Percentiles rank a stretch among this genome's conserved stretches.
Evolutionary conservation across 2,113 vertebrate species (phyloP).

Genomic region (Hymenochirus boettgeri): DNA sequence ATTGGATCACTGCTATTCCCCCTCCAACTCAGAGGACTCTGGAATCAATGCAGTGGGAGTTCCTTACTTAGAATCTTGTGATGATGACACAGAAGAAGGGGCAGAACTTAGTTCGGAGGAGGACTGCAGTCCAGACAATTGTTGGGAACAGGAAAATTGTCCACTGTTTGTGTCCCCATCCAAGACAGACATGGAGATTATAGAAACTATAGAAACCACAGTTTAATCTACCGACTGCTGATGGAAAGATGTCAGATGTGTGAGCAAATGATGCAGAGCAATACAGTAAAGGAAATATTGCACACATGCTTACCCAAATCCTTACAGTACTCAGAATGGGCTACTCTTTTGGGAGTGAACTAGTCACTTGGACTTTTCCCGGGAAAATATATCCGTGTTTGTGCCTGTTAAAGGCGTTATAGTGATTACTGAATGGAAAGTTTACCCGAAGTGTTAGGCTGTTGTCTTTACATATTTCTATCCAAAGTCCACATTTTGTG

Average conservation of each 20-base stretch:
- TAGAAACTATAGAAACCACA: slow-evolving; percentile 96
- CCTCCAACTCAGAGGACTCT: slow-evolving; percentile 93
- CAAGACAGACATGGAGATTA: slow-evolving; percentile 91
- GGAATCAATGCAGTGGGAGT: slow-evolving; percentile 90
- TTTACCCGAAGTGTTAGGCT: not conserved
- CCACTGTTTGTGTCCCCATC: slow-evolving; percentile 81
- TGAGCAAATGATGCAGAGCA: slow-evolving; percentile 8
- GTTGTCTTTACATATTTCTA: not conserved
- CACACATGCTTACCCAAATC: slow-evolving; percentile 21
- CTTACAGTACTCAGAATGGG: slow-evolving; percentile 7
- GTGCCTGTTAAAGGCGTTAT: slow-evolving; percentile 15
- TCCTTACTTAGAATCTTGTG: slow-evolving; percentile 87
- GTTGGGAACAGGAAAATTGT: slow-evolving; percentile 90
- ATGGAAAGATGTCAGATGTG: slow-evolving; percentile 8
- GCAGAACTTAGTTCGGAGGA: slow-evolving; percentile 78
- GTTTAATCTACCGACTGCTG: slow-evolving; percentile 64
- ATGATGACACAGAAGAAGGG: slow-evolving; percentile 85
- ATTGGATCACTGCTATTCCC: slow-evolving; percentile 89
- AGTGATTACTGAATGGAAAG: slow-evolving; percentile 10
- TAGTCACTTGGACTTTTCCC: not conserved
- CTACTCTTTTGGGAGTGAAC: not conserved
- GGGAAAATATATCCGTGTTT: not conserved
- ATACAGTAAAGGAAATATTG: slow-evolving; percentile 33
- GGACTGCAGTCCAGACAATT: slow-evolving; percentile 85
- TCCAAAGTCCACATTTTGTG: slow-evolving; percentile 9